Percentiles rank a stretch among this genome's conserved stretches.
Evolutionary conservation across 1,140 invertebrate genomes (phyloP).

Genomic region (Drosophila kikkawai): DNA sequence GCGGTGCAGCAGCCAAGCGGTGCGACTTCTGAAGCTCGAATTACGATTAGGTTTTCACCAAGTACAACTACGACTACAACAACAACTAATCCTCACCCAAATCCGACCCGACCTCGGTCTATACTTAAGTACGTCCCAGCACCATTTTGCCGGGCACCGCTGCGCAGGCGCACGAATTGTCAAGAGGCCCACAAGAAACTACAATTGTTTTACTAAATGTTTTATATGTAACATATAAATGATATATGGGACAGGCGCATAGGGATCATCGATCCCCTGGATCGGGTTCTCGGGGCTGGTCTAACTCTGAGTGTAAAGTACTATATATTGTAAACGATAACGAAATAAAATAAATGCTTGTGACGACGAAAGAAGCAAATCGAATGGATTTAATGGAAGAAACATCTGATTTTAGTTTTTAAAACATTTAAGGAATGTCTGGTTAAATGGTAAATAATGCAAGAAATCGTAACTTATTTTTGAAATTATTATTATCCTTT

Average conservation of each 20-base stretch:
- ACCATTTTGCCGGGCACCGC: conserved; percentile 57
- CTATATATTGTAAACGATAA: conserved; percentile 41
- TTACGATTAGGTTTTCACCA: conserved; percentile 66
- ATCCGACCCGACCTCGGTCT: conserved; percentile 29
- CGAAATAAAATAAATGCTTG: conserved; percentile 45
- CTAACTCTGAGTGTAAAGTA: conserved; percentile 57
- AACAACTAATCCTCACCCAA: conserved; percentile 44
- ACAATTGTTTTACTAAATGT: conserved; percentile 55
- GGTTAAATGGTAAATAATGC: background rate
- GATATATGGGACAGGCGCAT: conserved; percentile 9
- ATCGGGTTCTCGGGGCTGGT: conserved; percentile 28
- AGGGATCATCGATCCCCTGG: conserved; percentile 13
- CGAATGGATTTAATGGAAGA: background rate
- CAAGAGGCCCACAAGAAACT: conserved; percentile 15
- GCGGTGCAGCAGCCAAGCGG: conserved; percentile 51
- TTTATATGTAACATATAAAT: conserved; percentile 48
- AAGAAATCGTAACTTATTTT: background rate
- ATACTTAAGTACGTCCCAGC: conserved; percentile 48
- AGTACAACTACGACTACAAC: conserved; percentile 46
- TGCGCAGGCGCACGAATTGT: conserved; percentile 76
- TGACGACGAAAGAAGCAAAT: conserved; percentile 20
- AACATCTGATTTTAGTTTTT: background rate
- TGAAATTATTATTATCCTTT: background rate
- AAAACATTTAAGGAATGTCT: background rate
- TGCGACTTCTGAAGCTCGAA: conserved; percentile 70